A percentile compares a stretch with the other conserved stretches of the same genome.
phyloP scores from a whole-genome alignment of 2,888 invertebrate species.

The Cataglyphis livida region DNA sequence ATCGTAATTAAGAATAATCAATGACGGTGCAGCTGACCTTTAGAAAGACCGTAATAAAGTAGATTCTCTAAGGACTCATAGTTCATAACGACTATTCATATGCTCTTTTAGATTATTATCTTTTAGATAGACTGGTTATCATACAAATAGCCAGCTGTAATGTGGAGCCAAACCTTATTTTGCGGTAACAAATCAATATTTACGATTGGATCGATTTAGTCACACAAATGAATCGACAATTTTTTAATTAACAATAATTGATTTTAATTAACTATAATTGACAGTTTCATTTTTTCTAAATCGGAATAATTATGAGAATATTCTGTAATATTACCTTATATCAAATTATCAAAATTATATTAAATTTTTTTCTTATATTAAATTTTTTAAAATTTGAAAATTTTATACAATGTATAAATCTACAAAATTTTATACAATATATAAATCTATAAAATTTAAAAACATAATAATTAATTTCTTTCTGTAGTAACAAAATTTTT shows the following conservation, averaged over 20 bases:
- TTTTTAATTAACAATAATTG: conserved; percentile 1
- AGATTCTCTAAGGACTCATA: conserved; percentile 33
- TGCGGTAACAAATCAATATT: not conserved
- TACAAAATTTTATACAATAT: not conserved
- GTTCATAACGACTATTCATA: not conserved
- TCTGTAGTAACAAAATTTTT: not conserved
- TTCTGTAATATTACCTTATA: not conserved
- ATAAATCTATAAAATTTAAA: not conserved
- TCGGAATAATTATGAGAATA: not conserved
- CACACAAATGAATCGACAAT: not conserved
- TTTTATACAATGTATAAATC: not conserved
- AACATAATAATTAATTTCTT: not conserved
- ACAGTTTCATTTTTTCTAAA: too few relatives aligned
- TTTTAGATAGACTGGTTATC: not conserved
- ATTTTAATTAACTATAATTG: too few relatives aligned
- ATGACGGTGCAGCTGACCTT: conserved; percentile 5
- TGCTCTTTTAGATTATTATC: conserved; percentile 30
- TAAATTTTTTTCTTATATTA: not conserved
- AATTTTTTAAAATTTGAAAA: not conserved
- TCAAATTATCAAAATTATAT: too few relatives aligned
- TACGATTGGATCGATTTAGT: conserved; percentile 17
- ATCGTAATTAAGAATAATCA: conserved; percentile 5
- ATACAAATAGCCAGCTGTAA: conserved; percentile 8
- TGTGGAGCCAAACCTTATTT: not conserved
- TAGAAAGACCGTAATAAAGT: conserved; percentile 13